Base-by-base conservation (phyloP, 92 coral and sea anemone species). In the Paragorgia papillata region DNA sequence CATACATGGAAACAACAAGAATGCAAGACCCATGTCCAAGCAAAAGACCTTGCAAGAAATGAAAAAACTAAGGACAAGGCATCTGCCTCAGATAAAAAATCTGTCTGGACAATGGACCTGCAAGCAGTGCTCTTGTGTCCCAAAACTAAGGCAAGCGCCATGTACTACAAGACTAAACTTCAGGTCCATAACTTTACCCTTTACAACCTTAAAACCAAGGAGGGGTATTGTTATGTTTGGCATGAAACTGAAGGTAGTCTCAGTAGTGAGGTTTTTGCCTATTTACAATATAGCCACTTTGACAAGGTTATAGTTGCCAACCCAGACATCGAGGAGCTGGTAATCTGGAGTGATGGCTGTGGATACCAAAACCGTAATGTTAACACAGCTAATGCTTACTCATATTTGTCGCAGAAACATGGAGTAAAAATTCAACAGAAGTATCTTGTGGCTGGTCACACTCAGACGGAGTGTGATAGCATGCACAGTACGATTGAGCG, bases 401-500 rank as follows among this genome's bases (percentile, higher is more conserved):
- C 29, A 26, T 31, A 51, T 51, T 44, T 22, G 61, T 65, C 25
- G 53, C 6, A 29, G 41, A 51, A n/a, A n/a, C n/a, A n/a, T n/a
- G 64, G 70, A 0, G 70, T 75, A 32, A 49, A 25, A 18, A 75
- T 37, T 37, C 7, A 10, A 4, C 81, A 75, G 28, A 75, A 75
- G 63, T 75, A 29, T 33, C 58, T 75, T 21, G 63, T 55, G 49
- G 81, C 58, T 18, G 81, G 81, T 15, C 81, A 60, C 70, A 75
- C 81, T 13, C 81, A 75, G 54, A 75, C 58, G 81, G 81, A 75
- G 30, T 35, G 54, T 75, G 81, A 60, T 37, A 15, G 51, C 22
- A 75, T 75, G 81, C 69, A 60, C 49, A 19, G 28, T 29, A 57
- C 57, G 3, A 75, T 75, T 21, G 81, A 75, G 30, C 27, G 59